A percentile compares a stretch with the other conserved stretches of the same genome.
Conservation (phyloP, 2,113 vertebrate species). For the Plecturocebus donacophilus region DNA sequence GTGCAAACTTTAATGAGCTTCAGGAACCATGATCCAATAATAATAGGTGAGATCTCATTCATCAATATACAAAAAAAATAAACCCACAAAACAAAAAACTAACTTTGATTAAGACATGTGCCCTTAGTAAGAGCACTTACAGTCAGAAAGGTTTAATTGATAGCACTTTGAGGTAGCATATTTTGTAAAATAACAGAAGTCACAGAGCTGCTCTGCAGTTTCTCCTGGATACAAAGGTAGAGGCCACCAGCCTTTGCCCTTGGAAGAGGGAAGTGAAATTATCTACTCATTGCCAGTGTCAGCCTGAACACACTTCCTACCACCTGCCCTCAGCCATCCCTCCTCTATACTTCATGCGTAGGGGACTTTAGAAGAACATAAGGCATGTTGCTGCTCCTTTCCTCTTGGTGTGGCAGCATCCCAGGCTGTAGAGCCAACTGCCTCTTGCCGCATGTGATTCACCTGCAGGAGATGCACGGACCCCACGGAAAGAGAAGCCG, state of each 20-base stretch:
- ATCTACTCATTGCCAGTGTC: not conserved
- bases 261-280: not conserved
- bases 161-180: slow-evolving; percentile 78
- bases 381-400: not conserved
- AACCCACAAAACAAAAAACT: not conserved
- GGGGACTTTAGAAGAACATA: not conserved
- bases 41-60: slow-evolving; percentile 60
- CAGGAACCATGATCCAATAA: slow-evolving; percentile 74
- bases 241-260: not conserved
- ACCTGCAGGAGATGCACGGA: not conserved
- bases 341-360: not conserved
- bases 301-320: not conserved
- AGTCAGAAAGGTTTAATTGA: slow-evolving; percentile 71
- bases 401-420: not conserved
- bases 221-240: slow-evolving; percentile 15
- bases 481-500: not conserved
- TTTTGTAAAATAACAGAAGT: slow-evolving; percentile 63
- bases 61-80: slow-evolving; percentile 49
- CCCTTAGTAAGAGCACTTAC: slow-evolving; percentile 58
- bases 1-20: slow-evolving; percentile 65
- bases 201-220: slow-evolving; percentile 56
- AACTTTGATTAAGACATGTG: slow-evolving; percentile 62
- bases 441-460: not conserved
- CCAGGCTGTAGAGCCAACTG: not conserved
- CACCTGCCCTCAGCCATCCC: not conserved